Evolutionary conservation across 2,888 invertebrate genomes (phyloP).

Genomic region (Cryptocheilus praepositus): DNA sequence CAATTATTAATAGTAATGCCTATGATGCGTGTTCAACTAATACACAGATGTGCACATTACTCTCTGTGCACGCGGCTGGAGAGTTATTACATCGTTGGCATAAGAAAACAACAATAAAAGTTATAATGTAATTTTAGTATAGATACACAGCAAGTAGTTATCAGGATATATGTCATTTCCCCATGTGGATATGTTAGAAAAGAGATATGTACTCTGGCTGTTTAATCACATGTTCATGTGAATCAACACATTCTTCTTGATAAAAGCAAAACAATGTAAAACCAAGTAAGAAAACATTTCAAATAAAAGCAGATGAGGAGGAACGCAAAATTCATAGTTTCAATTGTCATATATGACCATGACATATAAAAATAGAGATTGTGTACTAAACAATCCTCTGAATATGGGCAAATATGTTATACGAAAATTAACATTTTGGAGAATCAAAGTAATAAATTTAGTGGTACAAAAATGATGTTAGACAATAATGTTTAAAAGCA

Average conservation of each 20-base stretch:
- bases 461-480: slow-evolving; percentile 73
- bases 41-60: slow-evolving; percentile 3
- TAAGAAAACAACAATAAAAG: slow-evolving; percentile 34
- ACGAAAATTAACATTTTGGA: slow-evolving; percentile 47
- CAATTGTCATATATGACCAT: slow-evolving; percentile 25
- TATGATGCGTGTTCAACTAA: no score
- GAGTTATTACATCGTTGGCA: slow-evolving; percentile 18
- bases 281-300: slow-evolving; percentile 37
- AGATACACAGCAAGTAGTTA: slow-evolving; percentile 17
- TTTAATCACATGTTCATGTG: slow-evolving; percentile 29
- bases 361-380: slow-evolving; percentile 26
- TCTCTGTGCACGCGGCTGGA: slow-evolving; percentile 21
- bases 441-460: slow-evolving; percentile 65
- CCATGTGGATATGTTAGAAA: slow-evolving; percentile 60
- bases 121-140: slow-evolving; percentile 26
- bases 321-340: slow-evolving; percentile 32
- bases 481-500: slow-evolving; percentile 74
- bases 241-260: slow-evolving; percentile 28
- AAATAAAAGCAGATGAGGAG: slow-evolving; percentile 40
- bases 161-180: slow-evolving; percentile 23
- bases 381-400: slow-evolving; percentile 25
- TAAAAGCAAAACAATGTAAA: slow-evolving; percentile 41
- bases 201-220: slow-evolving; percentile 63
- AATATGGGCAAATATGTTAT: slow-evolving; percentile 40
- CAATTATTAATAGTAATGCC: no score